Conservation (phyloP, 2,888 invertebrate species). For the Conistra vaccinii region DNA sequence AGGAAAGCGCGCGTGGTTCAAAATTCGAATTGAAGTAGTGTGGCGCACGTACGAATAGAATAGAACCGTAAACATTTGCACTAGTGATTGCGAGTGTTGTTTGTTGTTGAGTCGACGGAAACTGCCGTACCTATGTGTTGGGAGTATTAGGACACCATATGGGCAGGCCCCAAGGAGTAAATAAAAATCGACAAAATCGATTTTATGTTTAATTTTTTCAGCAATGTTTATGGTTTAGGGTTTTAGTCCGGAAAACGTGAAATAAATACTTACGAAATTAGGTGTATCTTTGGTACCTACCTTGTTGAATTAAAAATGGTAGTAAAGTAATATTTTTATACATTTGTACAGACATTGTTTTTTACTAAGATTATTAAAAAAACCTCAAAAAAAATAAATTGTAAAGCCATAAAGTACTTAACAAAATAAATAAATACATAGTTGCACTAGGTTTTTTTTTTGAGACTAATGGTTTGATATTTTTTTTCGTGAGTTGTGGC, state of each 20-base stretch:
- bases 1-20: slow-evolving; percentile 35
- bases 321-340: neutral
- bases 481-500: neutral
- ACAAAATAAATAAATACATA: neutral
- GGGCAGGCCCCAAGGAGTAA: slow-evolving; percentile 13
- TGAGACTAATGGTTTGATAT: rapidly evolving
- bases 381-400: neutral
- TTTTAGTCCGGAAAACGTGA: neutral
- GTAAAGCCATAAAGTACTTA: neutral
- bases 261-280: neutral
- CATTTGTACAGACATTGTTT: neutral
- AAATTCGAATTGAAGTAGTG: slow-evolving; percentile 65
- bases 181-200: neutral
- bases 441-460: neutral
- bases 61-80: slow-evolving; percentile 80
- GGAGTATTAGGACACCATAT: slow-evolving; percentile 60
- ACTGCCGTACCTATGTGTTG: slow-evolving; percentile 51
- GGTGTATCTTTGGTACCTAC: neutral
- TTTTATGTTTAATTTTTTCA: neutral
- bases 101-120: slow-evolving; percentile 69
- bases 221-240: neutral
- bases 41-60: slow-evolving; percentile 67
- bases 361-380: neutral
- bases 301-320: too few species aligned
- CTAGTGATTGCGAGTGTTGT: slow-evolving; percentile 83